Evolutionary conservation across 2,797 vertebrate species (phyloP).

Genomic region (Bryconaethiops microstoma): DNA sequence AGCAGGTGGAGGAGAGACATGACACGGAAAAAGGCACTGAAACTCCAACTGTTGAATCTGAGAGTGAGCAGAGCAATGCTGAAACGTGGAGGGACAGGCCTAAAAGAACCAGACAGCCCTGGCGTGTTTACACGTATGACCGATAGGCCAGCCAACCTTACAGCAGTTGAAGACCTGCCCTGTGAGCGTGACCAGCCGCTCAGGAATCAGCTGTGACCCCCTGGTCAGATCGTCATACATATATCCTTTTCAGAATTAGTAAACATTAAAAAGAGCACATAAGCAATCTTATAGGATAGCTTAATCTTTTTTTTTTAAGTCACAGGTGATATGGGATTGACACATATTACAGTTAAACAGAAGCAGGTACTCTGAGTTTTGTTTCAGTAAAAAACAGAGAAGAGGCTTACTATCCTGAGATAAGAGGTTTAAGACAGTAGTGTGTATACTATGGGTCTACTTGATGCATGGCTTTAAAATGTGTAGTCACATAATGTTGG

Average conservation of each 20-base stretch:
- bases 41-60: not conserved
- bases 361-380: no score
- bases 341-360: no score
- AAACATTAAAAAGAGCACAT: no score
- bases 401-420: not conserved
- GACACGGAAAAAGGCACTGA: not conserved
- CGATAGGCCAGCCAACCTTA: conserved; percentile 10
- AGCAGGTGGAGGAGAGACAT: not conserved
- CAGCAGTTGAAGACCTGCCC: conserved; percentile 3
- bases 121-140: conserved; percentile 17
- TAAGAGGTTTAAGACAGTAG: no score
- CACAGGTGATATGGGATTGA: not conserved
- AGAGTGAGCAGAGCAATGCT: not conserved
- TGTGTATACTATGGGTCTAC: no score
- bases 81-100: conserved; percentile 1
- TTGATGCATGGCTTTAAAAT: not conserved
- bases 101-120: conserved; percentile 17
- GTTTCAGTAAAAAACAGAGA: no score
- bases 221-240: no score
- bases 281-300: not conserved
- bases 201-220: no score
- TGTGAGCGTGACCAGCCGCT: no score
- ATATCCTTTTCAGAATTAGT: no score
- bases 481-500: not conserved
- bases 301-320: not conserved